Base-by-base conservation (phyloP, 2,113 vertebrate genomes). In the Varanus komodoensis region DNA sequence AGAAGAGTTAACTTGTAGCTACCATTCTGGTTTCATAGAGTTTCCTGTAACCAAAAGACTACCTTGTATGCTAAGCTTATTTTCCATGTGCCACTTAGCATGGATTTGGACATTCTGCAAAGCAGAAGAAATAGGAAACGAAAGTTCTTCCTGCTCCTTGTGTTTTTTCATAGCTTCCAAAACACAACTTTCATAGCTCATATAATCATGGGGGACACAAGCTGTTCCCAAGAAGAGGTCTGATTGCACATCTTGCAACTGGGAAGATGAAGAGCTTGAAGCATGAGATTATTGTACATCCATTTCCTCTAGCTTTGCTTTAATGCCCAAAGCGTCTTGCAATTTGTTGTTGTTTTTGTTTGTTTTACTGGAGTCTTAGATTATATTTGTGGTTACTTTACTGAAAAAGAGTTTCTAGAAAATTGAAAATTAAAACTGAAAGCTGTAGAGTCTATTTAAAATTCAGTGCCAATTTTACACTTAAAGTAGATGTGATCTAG, bases 1-100 rank as follows among this genome's bases (percentile, higher is more conserved):
- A 94, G 91, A 84, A 95, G 90, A 92, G 95, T 81, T 90, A 94
- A 89, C 54, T 77, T 87, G 94, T 44, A 91, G 95, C 88, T 78
- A 97, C 89, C 78, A 82, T 89, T 82, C 77, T 61, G 48, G n/a
- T 94, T 94, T 93, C 17, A n/a, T 87, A 29, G 83, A 91, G 94
- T 94, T 95, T 95, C 95, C 90, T 95, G 93, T 93, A 96, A 94
- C 94, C 93, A 91, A 96, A 89, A 96, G 93, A 94, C 92, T 91
- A 83, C 94, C 90, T 75, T 68, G 64, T 91, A 91, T 92, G n/a
- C 67, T 89, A 79, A 69, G 29, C 2, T 48, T 9, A 21, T 89
- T 68, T 78, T 69, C 27, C 68, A 54, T 69, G n/a, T 85, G 32
- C 73, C 69, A 54, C 38, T 74, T 32, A 38, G 82, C 8, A 67